Base-by-base conservation (phyloP, 2,113 vertebrate genomes). In the Nipponia nippon region DNA sequence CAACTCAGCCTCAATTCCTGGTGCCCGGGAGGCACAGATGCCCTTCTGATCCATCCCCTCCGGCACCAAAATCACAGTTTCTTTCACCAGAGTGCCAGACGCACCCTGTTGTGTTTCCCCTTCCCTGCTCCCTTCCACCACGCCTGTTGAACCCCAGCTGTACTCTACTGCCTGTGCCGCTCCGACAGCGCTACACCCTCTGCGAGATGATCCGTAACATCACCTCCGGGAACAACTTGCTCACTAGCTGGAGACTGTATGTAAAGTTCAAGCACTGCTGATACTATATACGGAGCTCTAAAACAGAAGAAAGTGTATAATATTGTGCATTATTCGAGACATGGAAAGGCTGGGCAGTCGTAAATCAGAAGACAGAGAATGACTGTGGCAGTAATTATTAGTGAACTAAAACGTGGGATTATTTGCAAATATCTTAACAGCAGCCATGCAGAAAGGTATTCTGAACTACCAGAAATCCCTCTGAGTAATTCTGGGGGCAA, bases 71-170 rank as follows among this genome's bases (percentile, higher is more conserved):
- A 20, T 29, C 4, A 0, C 25, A 4, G 7, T 10, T 47, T 46
- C 40, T 40, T 61, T 47, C 40, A 44, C 27, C 62, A 17, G 12
- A 19, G 46, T 6, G 22, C 15, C 3, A 10, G 61, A 13, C 6
- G 1, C 5, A 15, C 4, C 34, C 46, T 34, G 14, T 9, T 1
- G 2, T 1, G 9, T 30, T 25, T 81, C 59, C 30, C 13, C 29
- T 32, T 40, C n/a, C 30, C 50, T 14, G 29, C 56, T 56, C 13
- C 30, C 58, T 25, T 72, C 49, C 44, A 23, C 8, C 17, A 44
- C 2, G 9, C 29, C 30, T 11, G 22, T 4, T 22, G 46, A 63
- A 34, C 21, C 15, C 7, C 1, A 19, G 50, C 30, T 13, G 29
- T 7, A 14, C 16, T 56, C 27, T 11, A 25, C 23, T 23, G 44